Percentiles rank a stretch among this genome's conserved stretches.
phyloP scores from a whole-genome alignment of 2,113 vertebrate genomes.

The Prionailurus bengalensis region DNA sequence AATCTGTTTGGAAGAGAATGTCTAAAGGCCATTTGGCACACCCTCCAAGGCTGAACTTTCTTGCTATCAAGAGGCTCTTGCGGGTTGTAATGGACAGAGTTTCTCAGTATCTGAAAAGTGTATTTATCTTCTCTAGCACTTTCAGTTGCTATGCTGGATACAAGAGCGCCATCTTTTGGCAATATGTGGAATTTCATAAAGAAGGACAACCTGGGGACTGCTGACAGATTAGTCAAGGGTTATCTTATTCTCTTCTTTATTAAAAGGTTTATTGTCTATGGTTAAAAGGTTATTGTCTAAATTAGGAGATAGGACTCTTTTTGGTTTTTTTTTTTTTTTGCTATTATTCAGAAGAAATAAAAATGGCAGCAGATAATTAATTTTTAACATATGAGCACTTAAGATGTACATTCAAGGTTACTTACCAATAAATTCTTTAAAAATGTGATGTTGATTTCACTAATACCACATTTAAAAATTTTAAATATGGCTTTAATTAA shows the following conservation, averaged over 20 bases:
- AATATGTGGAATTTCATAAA: conserved; percentile 36
- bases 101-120: background rate
- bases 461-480: background rate
- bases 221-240: background rate
- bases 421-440: conserved; percentile 33
- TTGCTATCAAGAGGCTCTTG: background rate
- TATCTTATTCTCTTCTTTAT: background rate
- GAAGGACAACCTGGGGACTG: background rate
- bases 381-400: conserved; percentile 52
- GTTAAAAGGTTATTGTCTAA: background rate
- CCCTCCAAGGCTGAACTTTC: background rate
- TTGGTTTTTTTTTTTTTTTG: conserved; percentile 29
- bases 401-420: background rate
- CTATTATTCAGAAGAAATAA: conserved; percentile 19
- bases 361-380: background rate
- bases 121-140: background rate
- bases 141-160: background rate
- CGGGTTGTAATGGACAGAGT: background rate
- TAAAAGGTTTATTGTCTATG: background rate
- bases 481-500: background rate
- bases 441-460: background rate
- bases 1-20: background rate
- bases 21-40: background rate
- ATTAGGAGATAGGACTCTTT: background rate
- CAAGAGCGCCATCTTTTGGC: conserved; percentile 49